Percentiles rank a stretch among this genome's conserved stretches.
These are phyloP conservation scores for Piaya cayana DNA, from an alignment of 2,113 vertebrate species.

Conservation along the genomic window DNA sequence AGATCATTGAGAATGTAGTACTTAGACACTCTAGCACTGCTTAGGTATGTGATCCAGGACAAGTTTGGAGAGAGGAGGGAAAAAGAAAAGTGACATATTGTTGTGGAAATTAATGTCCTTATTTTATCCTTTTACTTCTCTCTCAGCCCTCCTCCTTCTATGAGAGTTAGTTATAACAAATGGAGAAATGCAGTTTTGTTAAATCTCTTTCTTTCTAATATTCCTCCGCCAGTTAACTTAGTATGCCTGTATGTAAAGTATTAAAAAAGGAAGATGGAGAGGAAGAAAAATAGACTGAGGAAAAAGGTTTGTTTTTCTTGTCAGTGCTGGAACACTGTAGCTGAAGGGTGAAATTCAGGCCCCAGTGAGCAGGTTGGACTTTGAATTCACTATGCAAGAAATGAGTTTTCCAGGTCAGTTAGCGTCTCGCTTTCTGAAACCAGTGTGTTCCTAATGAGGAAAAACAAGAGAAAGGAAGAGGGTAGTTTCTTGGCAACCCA, in stretches of 20 bases:
- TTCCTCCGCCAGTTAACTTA: background rate
- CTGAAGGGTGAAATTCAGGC: background rate
- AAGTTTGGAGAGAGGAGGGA: background rate
- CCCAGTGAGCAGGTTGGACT: background rate
- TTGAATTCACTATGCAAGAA: background rate
- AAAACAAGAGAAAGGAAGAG: background rate
- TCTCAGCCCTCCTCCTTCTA: background rate
- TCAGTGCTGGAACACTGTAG: background rate
- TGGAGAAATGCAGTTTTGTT: background rate
- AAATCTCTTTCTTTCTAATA: background rate
- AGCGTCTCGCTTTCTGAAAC: background rate
- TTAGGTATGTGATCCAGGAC: background rate
- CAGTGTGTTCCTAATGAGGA: background rate
- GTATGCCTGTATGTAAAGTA: background rate
- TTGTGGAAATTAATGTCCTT: background rate
- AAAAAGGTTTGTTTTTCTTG: background rate
- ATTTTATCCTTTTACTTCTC: background rate
- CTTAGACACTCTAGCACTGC: background rate
- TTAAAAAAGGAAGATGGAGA: background rate
- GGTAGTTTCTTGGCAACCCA: conserved; percentile 29
- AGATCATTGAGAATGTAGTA: background rate
- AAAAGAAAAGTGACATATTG: background rate
- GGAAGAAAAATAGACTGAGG: background rate
- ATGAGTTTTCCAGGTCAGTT: conserved; percentile 47
- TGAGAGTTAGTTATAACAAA: background rate